phyloP scores from a whole-genome alignment of 2,797 vertebrate genomes.

The Amblyraja radiata region DNA sequence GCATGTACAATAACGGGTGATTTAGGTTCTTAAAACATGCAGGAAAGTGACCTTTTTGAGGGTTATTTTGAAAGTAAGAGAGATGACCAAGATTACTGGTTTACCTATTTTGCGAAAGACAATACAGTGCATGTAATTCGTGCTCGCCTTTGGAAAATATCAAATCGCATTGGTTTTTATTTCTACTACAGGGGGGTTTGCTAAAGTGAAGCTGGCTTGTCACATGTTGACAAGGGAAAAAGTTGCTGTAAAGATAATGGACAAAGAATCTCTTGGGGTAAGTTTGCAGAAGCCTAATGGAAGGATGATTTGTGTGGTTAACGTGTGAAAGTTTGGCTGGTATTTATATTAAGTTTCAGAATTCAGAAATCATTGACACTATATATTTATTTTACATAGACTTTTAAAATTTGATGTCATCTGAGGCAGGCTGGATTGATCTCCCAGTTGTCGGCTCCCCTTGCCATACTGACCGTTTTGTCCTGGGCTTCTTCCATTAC shows the following conservation, averaged over 20 bases:
- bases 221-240: constrained; percentile 84
- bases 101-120: not conserved
- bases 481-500: no score
- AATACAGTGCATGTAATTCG: not conserved
- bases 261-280: constrained; percentile 84
- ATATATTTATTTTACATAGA: not conserved
- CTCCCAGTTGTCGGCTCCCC: no score
- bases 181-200: constrained; percentile 76
- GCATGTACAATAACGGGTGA: not conserved
- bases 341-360: not conserved
- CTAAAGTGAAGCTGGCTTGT: constrained; percentile 83
- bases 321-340: not conserved
- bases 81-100: not conserved
- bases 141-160: not conserved
- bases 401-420: not conserved
- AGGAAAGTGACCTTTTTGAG: not conserved
- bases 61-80: not conserved
- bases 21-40: not conserved
- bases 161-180: constrained; percentile 22
- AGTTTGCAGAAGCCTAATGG: constrained; percentile 43
- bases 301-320: not conserved
- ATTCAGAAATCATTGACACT: not conserved
- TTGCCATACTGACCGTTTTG: no score
- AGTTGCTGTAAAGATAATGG: constrained; percentile 93
- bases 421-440: not conserved